Percentiles rank a stretch among this genome's conserved stretches.
Evolutionary conservation across 2,888 invertebrate species (phyloP).

Genomic region (Dendrolimus houi): DNA sequence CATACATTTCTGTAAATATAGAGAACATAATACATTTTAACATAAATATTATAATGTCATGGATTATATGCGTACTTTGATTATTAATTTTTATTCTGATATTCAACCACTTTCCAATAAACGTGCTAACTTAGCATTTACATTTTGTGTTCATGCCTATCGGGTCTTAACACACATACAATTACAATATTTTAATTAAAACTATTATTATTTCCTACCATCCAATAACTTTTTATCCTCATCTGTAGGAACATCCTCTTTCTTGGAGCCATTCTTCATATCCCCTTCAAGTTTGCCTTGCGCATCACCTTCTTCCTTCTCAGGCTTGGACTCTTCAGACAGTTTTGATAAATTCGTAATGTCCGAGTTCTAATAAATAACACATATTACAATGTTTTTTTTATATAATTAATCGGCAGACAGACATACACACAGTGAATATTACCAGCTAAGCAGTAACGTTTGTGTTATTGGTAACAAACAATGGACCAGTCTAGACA

Average conservation of each 20-base stretch:
- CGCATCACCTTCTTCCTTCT: conserved; percentile 54
- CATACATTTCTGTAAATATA: conserved; percentile 82
- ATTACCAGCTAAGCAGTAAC: too few relatives aligned
- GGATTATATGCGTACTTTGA: too few relatives aligned
- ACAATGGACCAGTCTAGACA: too few relatives aligned
- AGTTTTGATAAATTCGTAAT: conserved; percentile 36
- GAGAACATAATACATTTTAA: neutral
- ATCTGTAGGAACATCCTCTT: conserved; percentile 63
- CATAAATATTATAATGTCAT: too few relatives aligned
- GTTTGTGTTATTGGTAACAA: too few relatives aligned
- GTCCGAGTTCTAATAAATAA: conserved; percentile 37
- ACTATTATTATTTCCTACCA: conserved; percentile 49
- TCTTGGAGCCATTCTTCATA: conserved; percentile 75
- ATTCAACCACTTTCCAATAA: conserved; percentile 1
- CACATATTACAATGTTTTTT: neutral
- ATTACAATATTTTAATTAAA: too few relatives aligned
- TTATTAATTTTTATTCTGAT: too few relatives aligned
- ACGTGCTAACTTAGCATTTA: neutral
- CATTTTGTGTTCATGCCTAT: too few relatives aligned
- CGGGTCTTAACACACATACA: too few relatives aligned
- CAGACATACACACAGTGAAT: too few relatives aligned
- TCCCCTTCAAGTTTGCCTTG: conserved; percentile 59
- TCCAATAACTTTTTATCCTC: conserved; percentile 86
- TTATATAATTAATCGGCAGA: too few relatives aligned
- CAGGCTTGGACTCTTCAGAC: conserved; percentile 45